Evolutionary conservation across 1,140 invertebrate genomes (phyloP).

Genomic region (Bombus balteatus): DNA sequence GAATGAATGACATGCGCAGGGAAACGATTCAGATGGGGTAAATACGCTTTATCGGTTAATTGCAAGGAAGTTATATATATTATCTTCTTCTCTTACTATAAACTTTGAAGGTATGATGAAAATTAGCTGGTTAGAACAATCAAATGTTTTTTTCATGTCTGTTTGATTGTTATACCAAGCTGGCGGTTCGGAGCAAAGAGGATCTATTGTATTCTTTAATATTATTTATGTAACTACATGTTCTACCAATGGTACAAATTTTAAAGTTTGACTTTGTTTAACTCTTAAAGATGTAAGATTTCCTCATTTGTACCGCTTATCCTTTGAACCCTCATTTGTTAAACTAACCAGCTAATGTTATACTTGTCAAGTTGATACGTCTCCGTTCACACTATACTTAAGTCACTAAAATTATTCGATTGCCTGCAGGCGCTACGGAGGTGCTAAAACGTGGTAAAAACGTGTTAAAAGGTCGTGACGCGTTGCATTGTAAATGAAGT

Average conservation of each 20-base stretch:
- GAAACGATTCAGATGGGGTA: neutral
- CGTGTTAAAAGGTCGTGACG: neutral
- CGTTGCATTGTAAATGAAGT: neutral
- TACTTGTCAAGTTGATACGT: neutral
- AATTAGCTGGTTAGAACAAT: neutral
- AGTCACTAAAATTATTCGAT: neutral
- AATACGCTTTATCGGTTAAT: constrained; percentile 2
- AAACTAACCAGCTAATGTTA: neutral
- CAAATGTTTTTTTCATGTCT: neutral
- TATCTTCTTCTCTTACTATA: too few species aligned
- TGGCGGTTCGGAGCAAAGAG: neutral
- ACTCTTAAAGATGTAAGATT: too few species aligned
- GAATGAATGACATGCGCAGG: neutral
- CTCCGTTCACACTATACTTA: neutral
- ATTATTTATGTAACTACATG: too few species aligned
- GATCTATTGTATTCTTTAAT: neutral
- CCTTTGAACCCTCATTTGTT: neutral
- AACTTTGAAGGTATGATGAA: neutral
- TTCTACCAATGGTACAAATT: too few species aligned
- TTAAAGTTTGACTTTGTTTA: too few species aligned
- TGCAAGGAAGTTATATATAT: neutral
- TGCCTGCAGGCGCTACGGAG: neutral
- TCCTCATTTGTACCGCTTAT: too few species aligned
- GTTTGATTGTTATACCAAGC: neutral
- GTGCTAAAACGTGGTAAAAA: neutral